These are phyloP conservation scores for Chironomus riparius DNA, from an alignment of 2,888 invertebrate species.

Conservation along the genomic window DNA sequence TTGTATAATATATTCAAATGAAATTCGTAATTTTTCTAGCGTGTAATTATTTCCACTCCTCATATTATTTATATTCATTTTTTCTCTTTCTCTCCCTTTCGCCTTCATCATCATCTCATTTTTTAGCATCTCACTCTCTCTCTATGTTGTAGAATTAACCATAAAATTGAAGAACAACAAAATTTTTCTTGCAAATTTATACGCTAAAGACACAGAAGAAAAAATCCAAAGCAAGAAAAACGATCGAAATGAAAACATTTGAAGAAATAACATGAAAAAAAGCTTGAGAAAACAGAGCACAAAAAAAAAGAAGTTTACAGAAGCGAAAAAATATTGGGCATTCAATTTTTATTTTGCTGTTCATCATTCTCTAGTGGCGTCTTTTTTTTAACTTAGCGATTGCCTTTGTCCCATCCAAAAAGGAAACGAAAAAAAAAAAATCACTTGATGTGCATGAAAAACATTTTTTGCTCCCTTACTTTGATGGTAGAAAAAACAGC, in stretches of 20 bases:
- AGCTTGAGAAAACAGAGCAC: neutral
- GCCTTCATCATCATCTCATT: neutral
- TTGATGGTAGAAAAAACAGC: neutral
- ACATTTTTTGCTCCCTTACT: neutral
- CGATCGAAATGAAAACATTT: neutral
- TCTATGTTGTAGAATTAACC: neutral
- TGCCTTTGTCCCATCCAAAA: neutral
- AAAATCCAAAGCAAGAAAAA: no score
- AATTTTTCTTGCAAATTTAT: constrained; percentile 5
- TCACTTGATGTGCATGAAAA: neutral
- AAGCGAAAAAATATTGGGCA: neutral
- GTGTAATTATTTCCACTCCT: constrained; percentile 19
- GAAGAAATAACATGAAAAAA: neutral
- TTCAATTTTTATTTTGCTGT: neutral
- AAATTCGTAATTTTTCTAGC: constrained; percentile 23
- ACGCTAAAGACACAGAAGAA: neutral
- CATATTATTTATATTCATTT: constrained; percentile 4
- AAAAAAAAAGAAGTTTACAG: neutral
- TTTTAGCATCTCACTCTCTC: neutral
- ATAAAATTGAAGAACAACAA: neutral
- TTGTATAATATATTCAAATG: constrained; percentile 1
- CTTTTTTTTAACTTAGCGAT: neutral
- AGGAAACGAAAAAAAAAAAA: neutral
- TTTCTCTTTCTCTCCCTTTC: neutral
- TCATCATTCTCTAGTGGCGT: neutral